A percentile compares a stretch with the other conserved stretches of the same genome.
phyloP scores from a whole-genome alignment of 2,797 vertebrate genomes.

The Sparidentex hasta region DNA sequence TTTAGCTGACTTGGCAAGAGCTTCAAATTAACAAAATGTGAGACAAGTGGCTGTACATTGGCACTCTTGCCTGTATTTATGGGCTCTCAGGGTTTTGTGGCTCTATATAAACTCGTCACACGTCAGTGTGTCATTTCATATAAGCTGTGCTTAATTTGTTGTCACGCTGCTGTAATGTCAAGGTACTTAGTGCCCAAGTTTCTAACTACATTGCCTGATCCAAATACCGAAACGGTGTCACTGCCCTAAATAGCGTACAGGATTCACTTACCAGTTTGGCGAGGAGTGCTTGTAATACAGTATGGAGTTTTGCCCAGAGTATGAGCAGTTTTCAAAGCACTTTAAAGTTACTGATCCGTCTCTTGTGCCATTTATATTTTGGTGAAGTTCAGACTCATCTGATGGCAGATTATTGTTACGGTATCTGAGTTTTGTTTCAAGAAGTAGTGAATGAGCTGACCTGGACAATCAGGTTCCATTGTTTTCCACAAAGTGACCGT shows the following conservation, averaged over 20 bases:
- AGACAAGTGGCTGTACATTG: not conserved
- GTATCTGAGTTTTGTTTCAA: conserved; percentile 8
- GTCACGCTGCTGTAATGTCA: not conserved
- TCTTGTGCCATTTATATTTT: conserved; percentile 14
- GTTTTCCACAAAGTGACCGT: conserved; percentile 11
- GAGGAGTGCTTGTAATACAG: not conserved
- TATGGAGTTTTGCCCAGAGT: too few species aligned
- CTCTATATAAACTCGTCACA: not conserved
- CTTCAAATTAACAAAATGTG: not conserved
- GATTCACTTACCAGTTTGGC: not conserved
- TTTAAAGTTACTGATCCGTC: not conserved
- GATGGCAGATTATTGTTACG: conserved; percentile 1
- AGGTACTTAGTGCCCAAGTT: not conserved
- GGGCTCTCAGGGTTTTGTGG: conserved; percentile 18
- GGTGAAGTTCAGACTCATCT: not conserved
- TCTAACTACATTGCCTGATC: not conserved
- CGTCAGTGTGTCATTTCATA: conserved; percentile 2
- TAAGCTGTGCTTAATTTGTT: not conserved
- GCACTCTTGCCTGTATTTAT: conserved; percentile 6
- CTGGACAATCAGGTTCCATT: conserved; percentile 1
- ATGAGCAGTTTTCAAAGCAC: not conserved
- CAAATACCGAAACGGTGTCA: not conserved
- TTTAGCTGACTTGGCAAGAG: conserved; percentile 11
- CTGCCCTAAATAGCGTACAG: not conserved
- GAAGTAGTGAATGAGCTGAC: not conserved